Base-by-base conservation (phyloP, 2,888 invertebrate genomes). In the Cerceris ruficornis region DNA sequence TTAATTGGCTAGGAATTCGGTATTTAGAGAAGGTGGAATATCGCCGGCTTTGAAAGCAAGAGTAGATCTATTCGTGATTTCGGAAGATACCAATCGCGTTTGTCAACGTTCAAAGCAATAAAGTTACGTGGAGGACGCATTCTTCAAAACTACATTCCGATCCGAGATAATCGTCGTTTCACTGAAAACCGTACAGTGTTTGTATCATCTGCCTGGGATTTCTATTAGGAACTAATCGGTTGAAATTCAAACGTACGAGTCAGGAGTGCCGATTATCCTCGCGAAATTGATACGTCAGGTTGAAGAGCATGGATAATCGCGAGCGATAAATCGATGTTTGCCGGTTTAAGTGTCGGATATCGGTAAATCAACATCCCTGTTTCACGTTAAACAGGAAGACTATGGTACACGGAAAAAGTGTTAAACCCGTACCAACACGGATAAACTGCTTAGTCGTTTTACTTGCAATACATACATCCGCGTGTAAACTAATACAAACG, bases 1-100 rank as follows among this genome's bases (percentile, higher is more conserved):
- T 62, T 69, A 72, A 75, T 81, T 75, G 74, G 70, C 65, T 65
- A 77, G 79, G 69, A 79, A 77, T 79, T 79, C 67, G 55, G 52
- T 39, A 52, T 46, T 64, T 14, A n/a, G 55, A 49, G 64, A 28
- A 39, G 28, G 28, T 15, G 46, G 72, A 14, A 72, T 49, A 54
- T 41, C 43, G 41, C 7, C 7, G 28, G 14, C 13, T 55, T 50
- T 52, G 78, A 78, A 72, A 77, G 67, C 55, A 77, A 76, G 54
- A 77, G 77, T 71, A 52, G 7, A n/a, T 7, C 52, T 7, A n/a
- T 13, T 52, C 13, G 46, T 11, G 46, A 46, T 46, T 46, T 46
- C 8, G 9, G 46, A 11, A 11, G 8, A 46, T 11, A 11, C 8
- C 9, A 46, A 46, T 46, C 46, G 6, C 46, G 46, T 46, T 46